phyloP scores from a whole-genome alignment of 2,113 vertebrate species.

The Cyprinus carpio region DNA sequence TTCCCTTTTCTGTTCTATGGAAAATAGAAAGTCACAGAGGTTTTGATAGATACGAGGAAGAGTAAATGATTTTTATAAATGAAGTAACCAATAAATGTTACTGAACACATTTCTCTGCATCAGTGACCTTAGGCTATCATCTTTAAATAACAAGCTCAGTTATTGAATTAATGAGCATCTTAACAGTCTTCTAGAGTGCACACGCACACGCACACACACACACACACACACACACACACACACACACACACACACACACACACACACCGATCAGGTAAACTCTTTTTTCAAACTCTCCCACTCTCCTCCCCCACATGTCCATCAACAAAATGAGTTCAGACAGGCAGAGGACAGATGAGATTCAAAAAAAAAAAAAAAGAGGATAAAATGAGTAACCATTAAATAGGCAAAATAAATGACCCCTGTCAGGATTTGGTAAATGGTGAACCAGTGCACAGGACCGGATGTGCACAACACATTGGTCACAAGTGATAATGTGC shows the following conservation, averaged over 20 bases:
- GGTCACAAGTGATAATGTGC: slow-evolving; percentile 26
- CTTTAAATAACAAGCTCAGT: background rate
- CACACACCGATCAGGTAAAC: background rate
- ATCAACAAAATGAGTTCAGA: slow-evolving; percentile 24
- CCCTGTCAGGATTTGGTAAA: background rate
- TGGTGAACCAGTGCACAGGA: background rate
- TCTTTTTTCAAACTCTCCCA: background rate
- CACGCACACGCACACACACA: background rate
- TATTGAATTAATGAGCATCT: background rate
- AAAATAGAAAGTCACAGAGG: no score
- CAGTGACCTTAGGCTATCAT: background rate
- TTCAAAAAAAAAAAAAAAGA: background rate
- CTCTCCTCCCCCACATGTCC: slow-evolving; percentile 14
- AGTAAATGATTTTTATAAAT: background rate
- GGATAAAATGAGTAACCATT: background rate
- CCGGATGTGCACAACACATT: slow-evolving; percentile 16
- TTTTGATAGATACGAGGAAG: no score
- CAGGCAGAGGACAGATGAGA: background rate
- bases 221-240: background rate
- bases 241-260: background rate
- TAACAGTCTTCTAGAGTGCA: background rate
- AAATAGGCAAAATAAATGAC: background rate
- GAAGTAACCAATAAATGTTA: background rate
- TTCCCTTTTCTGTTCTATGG: background rate
- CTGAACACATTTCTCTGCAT: background rate